Conservation (phyloP, 2,797 vertebrate genomes). For the Miichthys miiuy region DNA sequence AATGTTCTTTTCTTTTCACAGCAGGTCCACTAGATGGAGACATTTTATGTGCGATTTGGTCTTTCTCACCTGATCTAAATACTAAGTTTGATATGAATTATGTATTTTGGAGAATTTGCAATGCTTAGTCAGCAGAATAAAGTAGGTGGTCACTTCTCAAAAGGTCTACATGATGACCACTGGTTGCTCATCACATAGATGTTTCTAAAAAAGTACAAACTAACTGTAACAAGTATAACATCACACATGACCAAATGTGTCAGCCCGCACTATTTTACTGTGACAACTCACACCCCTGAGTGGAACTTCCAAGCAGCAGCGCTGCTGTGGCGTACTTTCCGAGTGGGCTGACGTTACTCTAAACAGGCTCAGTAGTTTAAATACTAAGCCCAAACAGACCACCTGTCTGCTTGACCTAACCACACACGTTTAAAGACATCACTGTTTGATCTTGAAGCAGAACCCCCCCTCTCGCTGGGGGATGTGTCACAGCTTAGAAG, state of each 20-base stretch:
- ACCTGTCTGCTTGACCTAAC: slow-evolving; percentile 30
- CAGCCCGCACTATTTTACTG: background rate
- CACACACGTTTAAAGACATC: background rate
- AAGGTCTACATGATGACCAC: background rate
- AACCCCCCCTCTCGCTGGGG: slow-evolving; percentile 2
- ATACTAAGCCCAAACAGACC: slow-evolving; percentile 17
- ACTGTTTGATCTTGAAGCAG: background rate
- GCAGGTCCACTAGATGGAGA: slow-evolving; percentile 64
- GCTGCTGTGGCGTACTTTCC: slow-evolving; percentile 70
- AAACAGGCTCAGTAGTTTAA: background rate
- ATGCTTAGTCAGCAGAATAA: background rate
- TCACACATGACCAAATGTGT: background rate
- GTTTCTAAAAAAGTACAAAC: no score
- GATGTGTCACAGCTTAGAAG: no score
- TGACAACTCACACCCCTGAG: slow-evolving; percentile 30
- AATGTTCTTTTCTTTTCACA: background rate
- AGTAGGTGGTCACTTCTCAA: background rate
- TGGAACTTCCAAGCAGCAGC: slow-evolving; percentile 69
- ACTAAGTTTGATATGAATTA: slow-evolving; percentile 5
- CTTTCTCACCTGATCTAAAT: rapidly evolving
- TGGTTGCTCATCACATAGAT: background rate
- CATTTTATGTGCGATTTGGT: slow-evolving; percentile 1
- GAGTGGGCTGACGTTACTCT: slow-evolving; percentile 60
- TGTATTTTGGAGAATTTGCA: background rate
- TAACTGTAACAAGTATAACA: background rate